These are phyloP conservation scores for Phoenoteleia sp. DNA, from an alignment of 2,888 invertebrate species.

Conservation along the genomic window DNA sequence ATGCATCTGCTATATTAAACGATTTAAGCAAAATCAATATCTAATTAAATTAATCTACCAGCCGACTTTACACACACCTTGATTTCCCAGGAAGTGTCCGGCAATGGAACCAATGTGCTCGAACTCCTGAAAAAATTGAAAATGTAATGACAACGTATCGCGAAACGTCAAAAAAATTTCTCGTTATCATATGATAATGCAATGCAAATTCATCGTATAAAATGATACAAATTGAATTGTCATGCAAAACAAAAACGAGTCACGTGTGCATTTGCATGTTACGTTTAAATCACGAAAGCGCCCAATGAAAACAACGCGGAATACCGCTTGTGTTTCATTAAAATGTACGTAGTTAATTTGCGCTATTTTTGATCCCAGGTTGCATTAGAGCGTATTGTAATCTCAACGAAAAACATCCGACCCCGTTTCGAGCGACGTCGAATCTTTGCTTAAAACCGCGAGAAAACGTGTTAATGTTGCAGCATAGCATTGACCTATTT, in stretches of 20 bases:
- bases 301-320: conserved; percentile 16
- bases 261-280: conserved; percentile 2
- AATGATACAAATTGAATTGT: conserved; percentile 19
- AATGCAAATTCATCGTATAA: conserved; percentile 12
- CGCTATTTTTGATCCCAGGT: not conserved
- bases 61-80: conserved; percentile 35
- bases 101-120: conserved; percentile 17
- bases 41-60: conserved; percentile 40
- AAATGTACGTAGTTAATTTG: not conserved
- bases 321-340: not conserved
- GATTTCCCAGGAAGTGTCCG: conserved; percentile 38
- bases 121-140: conserved; percentile 29
- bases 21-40: conserved; percentile 42
- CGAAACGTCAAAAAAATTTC: not conserved
- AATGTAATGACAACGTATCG: not conserved
- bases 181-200: conserved; percentile 22
- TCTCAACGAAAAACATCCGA: conserved; percentile 1
- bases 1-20: conserved; percentile 15
- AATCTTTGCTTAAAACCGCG: no score
- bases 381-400: conserved; percentile 1
- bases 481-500: conserved; percentile 52
- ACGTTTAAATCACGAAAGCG: conserved; percentile 3
- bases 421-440: not conserved
- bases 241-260: conserved; percentile 7
- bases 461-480: no score